Conservation (phyloP, 2,113 vertebrate species). For the Crotalus horridus region DNA sequence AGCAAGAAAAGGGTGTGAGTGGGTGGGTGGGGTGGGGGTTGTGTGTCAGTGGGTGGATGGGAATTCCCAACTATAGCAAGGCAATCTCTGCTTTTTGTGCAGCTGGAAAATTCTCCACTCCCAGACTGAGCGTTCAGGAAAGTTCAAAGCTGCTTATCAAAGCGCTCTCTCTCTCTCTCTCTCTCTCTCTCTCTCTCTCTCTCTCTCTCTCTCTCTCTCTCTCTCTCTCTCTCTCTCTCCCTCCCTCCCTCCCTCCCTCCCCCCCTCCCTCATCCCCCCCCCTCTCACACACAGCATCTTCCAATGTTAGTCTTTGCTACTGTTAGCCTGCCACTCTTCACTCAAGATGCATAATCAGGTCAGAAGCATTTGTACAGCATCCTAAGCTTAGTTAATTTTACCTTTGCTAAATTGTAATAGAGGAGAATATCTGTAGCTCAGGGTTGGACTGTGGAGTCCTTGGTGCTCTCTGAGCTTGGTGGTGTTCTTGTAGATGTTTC, state of each 20-base stretch:
- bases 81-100: not conserved
- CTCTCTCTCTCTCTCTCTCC: too few species aligned
- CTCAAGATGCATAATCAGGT: not conserved
- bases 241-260: too few species aligned
- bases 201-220: rapidly evolving
- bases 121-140: not conserved
- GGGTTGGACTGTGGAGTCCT: too few species aligned
- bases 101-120: not conserved
- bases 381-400: not conserved
- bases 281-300: not conserved
- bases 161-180: too few species aligned
- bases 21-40: too few species aligned
- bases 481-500: too few species aligned
- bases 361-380: not conserved
- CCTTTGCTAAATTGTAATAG: not conserved
- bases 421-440: too few species aligned
- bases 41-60: not conserved
- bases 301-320: not conserved
- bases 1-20: not conserved
- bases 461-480: too few species aligned
- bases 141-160: not conserved
- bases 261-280: rapidly evolving
- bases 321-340: not conserved
- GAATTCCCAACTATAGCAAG: not conserved
- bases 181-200: too few species aligned